A percentile compares a stretch with the other conserved stretches of the same genome.
Evolutionary conservation across 2,797 vertebrate species (phyloP).

Genomic region (Mionectes olivaceus): DNA sequence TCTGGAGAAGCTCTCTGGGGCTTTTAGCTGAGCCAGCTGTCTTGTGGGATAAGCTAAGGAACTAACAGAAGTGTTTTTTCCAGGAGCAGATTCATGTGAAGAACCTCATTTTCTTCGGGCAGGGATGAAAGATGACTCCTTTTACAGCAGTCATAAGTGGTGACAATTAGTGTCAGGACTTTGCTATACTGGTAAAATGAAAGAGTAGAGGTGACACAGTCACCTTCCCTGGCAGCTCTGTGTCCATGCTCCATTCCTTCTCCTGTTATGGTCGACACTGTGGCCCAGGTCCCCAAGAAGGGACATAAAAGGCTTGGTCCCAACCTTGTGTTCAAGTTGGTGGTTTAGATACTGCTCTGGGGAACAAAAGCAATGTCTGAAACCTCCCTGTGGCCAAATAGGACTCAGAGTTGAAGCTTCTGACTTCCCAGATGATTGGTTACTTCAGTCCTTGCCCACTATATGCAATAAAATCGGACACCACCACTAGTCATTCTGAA

Average conservation of each 20-base stretch:
- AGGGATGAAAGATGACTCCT: background rate
- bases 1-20: background rate
- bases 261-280: rapidly evolving
- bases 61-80: background rate
- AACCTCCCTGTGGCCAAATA: background rate
- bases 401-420: background rate
- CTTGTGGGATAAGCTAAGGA: background rate
- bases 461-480: background rate
- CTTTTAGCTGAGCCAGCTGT: background rate
- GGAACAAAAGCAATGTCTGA: background rate
- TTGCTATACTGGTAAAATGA: background rate
- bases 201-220: background rate
- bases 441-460: background rate
- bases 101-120: background rate
- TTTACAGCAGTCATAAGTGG: background rate
- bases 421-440: background rate
- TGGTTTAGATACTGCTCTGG: background rate
- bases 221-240: background rate
- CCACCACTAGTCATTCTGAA: background rate
- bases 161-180: background rate
- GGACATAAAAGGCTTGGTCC: background rate
- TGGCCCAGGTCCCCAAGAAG: background rate
- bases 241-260: background rate
- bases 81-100: background rate
- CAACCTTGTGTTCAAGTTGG: background rate